phyloP scores from a whole-genome alignment of 1,140 invertebrate species.

The Drosophila kepulauana region DNA sequence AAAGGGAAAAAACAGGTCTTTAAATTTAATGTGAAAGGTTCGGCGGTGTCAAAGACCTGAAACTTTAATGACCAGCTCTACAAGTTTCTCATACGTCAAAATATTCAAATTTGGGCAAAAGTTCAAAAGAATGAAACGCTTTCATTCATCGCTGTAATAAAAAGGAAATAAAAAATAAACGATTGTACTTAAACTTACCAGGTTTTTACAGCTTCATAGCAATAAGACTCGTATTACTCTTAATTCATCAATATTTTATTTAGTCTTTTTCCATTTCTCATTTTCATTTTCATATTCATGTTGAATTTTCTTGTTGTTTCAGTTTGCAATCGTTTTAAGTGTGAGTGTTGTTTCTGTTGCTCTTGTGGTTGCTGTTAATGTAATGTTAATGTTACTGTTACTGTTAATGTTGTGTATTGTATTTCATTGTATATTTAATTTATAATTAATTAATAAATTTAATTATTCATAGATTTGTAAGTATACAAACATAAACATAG shows the following conservation, averaged over 20 bases:
- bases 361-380: slow-evolving; percentile 39
- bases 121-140: too few relatives aligned
- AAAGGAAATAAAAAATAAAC: background rate
- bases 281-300: slow-evolving; percentile 52
- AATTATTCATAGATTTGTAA: slow-evolving; percentile 69
- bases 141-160: too few relatives aligned
- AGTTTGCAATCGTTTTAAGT: slow-evolving; percentile 63
- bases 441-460: slow-evolving; percentile 84
- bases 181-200: too few relatives aligned
- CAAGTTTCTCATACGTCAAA: too few relatives aligned
- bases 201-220: background rate
- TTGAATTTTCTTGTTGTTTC: slow-evolving; percentile 50
- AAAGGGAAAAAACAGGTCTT: too few relatives aligned
- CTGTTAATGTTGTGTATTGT: slow-evolving; percentile 54
- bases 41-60: too few relatives aligned
- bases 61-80: too few relatives aligned
- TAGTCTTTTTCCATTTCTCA: slow-evolving; percentile 81
- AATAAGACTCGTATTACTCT: slow-evolving; percentile 26
- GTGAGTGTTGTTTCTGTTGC: slow-evolving; percentile 54
- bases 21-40: too few relatives aligned
- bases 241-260: slow-evolving; percentile 82
- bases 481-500: slow-evolving; percentile 71
- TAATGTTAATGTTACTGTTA: slow-evolving; percentile 46
- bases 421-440: slow-evolving; percentile 79
- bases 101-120: too few relatives aligned